These are phyloP conservation scores for Heloderma charlesbogerti DNA, from an alignment of 2,113 vertebrate genomes.

Conservation along the genomic window DNA sequence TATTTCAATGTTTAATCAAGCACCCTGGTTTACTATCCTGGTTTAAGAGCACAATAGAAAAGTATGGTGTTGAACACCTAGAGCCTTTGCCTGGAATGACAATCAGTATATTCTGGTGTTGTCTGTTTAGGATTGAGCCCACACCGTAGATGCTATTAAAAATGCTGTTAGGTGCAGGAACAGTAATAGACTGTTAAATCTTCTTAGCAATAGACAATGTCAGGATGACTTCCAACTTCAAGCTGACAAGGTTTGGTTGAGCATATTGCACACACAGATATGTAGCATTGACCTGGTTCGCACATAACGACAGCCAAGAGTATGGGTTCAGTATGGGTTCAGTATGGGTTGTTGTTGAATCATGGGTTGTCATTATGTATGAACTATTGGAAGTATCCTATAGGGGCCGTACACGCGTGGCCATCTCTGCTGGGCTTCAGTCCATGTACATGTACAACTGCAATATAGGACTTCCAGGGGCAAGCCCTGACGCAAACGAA, in stretches of 20 bases:
- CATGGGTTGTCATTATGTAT: too few relatives aligned
- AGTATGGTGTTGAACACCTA: not conserved
- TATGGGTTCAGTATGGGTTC: too few relatives aligned
- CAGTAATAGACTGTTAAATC: not conserved
- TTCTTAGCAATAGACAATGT: not conserved
- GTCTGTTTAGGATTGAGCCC: not conserved
- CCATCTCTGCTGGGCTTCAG: too few relatives aligned
- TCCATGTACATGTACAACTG: too few relatives aligned
- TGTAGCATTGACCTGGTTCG: not conserved
- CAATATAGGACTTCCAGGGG: too few relatives aligned
- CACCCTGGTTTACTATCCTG: too few relatives aligned
- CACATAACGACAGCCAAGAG: too few relatives aligned
- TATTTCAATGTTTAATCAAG: not conserved
- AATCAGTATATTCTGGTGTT: not conserved
- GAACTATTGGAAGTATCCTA: too few relatives aligned
- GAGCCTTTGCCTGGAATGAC: not conserved
- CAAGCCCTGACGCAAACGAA: too few relatives aligned
- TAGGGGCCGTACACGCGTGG: too few relatives aligned
- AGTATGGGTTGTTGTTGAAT: too few relatives aligned
- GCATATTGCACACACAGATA: not conserved
- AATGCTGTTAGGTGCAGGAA: not conserved
- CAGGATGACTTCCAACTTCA: not conserved
- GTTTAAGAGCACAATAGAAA: too few relatives aligned
- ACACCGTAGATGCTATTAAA: not conserved
- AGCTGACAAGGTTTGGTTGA: not conserved